Base-by-base conservation (phyloP, 2,797 vertebrate species). In the Cetoscarus ocellatus region DNA sequence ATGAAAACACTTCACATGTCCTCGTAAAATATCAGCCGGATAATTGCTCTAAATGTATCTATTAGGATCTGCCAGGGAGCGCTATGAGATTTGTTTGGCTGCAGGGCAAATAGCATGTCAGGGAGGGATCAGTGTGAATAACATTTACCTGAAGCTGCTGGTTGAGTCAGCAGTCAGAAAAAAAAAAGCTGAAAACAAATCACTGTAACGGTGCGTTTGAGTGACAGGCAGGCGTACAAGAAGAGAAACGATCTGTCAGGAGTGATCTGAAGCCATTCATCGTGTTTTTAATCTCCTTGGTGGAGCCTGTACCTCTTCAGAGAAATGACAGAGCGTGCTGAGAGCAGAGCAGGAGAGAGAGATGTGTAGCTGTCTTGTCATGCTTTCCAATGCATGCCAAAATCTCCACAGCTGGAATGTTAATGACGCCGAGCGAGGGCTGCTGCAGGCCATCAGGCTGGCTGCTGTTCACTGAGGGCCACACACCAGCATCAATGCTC, bases 391-490 rank as follows among this genome's bases (percentile, higher is more conserved):
- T 27, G 78, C 85, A 78, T 86, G 87, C 80, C 81, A 88, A 85
- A 79, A 85, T 86, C 89, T 84, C 82, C 69, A 80, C 85, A 86
- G 79, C 85, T 92, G 92, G 93, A 95, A 95, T 95, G 92, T 94
- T 95, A 94, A 93, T 91, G 86, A 90, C 63, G 59, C 80, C 17
- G 49, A 80, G 72, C 81, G 15, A 82, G 65, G 59, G 84, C 91
- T 79, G 81, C 8, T 79, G 81, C 8, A 83, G 90, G 88, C 85
- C 73, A 77, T 79, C 61, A 47, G 64, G 51, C 70, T 10, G 8
- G 50, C 62, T 42, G 77, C 54, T 15, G 58, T 12, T 73, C 38
- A 61, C 57, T 55, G 48, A 19, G 18, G 67, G 73, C 66, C 80
- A 80, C 68, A 56, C 75, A 57, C 80, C 38, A n/a, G 39, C 40